Evolutionary conservation across 2,113 vertebrate species (phyloP).

Genomic region (Pelecanoides urinatrix): DNA sequence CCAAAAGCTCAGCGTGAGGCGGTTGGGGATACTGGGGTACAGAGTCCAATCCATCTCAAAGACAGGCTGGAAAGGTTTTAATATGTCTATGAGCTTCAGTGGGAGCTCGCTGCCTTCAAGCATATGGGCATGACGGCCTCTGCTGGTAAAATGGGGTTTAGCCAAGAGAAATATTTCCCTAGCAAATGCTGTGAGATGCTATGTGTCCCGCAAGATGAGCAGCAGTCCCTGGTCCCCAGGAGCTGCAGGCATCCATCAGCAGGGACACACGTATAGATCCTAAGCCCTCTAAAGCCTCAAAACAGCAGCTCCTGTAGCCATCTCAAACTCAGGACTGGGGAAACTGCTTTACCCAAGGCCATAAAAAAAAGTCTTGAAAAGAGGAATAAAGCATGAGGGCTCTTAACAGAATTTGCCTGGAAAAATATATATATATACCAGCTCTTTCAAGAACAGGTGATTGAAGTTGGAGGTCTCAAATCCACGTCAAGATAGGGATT

Average conservation of each 20-base stretch:
- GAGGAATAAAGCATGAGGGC: background rate
- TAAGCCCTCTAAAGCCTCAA: rapidly evolving
- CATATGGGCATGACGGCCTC: conserved; percentile 42
- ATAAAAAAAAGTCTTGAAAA: background rate
- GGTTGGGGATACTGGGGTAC: background rate
- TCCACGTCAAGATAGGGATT: rapidly evolving
- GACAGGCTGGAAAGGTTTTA: background rate
- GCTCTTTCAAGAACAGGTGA: background rate
- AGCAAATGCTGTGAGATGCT: rapidly evolving
- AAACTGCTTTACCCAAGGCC: background rate
- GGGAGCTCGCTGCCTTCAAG: background rate
- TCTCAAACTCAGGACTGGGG: no score
- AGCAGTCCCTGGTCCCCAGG: background rate
- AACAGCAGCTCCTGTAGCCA: no score
- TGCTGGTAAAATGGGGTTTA: conserved; percentile 18
- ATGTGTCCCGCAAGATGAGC: background rate
- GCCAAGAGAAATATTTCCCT: background rate
- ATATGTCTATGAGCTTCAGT: rapidly evolving
- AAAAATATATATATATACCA: rapidly evolving
- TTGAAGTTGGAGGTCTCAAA: background rate
- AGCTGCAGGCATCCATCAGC: background rate
- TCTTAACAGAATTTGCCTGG: background rate
- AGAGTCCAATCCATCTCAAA: background rate
- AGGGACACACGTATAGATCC: rapidly evolving
- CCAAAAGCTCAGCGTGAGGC: background rate